These are phyloP conservation scores for Ditula angustiorana DNA, from an alignment of 2,888 invertebrate species.

Conservation along the genomic window DNA sequence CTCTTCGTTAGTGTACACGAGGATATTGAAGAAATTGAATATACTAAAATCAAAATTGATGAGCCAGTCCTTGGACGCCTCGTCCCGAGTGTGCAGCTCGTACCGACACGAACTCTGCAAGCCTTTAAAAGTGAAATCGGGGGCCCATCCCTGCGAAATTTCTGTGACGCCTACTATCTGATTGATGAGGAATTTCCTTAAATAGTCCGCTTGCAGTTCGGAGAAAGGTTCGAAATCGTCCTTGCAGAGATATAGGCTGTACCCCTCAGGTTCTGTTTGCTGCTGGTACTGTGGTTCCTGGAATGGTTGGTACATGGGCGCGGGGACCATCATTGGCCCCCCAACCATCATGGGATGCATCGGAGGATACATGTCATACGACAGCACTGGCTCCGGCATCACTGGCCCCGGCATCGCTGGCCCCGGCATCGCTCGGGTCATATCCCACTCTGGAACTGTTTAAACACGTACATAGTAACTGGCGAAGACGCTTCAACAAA, in stretches of 20 bases:
- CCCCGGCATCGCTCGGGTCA: slow-evolving; percentile 44
- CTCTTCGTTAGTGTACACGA: slow-evolving; percentile 74
- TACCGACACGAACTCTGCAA: slow-evolving; percentile 65
- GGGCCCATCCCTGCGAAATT: slow-evolving; percentile 61
- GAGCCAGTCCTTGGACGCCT: slow-evolving; percentile 67
- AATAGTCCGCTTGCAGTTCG: slow-evolving; percentile 54
- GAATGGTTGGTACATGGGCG: slow-evolving; percentile 33
- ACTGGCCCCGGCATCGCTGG: slow-evolving; percentile 7
- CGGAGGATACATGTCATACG: slow-evolving; percentile 13
- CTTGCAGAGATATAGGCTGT: slow-evolving; percentile 69
- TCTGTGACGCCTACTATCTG: slow-evolving; percentile 62
- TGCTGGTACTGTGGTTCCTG: slow-evolving; percentile 7
- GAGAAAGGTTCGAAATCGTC: slow-evolving; percentile 69
- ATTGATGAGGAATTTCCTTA: slow-evolving; percentile 65
- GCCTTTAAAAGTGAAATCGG: slow-evolving; percentile 68
- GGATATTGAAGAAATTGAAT: slow-evolving; percentile 62
- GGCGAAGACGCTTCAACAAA: neutral
- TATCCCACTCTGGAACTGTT: slow-evolving; percentile 66
- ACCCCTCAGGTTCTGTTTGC: slow-evolving; percentile 43
- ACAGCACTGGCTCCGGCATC: slow-evolving; percentile 5
- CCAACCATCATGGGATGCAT: slow-evolving; percentile 30
- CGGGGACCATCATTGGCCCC: slow-evolving; percentile 48
- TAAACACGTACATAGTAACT: slow-evolving; percentile 26
- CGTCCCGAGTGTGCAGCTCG: slow-evolving; percentile 66
- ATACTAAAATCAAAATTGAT: slow-evolving; percentile 64